Percentiles rank a stretch among this genome's conserved stretches.
phyloP scores from a whole-genome alignment of 1,140 invertebrate species.

The Whitmania pigra region DNA sequence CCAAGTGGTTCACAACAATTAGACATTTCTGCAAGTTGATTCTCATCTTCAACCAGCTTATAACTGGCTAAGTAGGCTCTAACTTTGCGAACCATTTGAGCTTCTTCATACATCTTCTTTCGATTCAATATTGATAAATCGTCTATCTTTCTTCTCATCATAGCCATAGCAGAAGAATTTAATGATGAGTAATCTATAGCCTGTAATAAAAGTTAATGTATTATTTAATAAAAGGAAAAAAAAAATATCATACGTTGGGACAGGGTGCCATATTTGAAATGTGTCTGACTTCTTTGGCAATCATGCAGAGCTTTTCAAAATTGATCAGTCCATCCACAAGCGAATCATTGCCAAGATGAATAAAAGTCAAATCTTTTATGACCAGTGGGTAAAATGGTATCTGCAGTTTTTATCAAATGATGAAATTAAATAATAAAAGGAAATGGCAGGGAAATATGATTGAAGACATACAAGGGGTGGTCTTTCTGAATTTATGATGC shows the following conservation, averaged over 20 bases:
- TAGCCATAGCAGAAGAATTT: slow-evolving; percentile 13
- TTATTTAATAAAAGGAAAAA: no score
- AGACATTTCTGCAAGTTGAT: slow-evolving; percentile 71
- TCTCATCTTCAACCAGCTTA: slow-evolving; percentile 80
- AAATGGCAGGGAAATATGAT: no score
- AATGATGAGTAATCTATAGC: background rate
- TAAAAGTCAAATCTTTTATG: slow-evolving; percentile 90
- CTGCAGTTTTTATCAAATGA: slow-evolving; percentile 37
- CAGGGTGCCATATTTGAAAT: slow-evolving; percentile 87
- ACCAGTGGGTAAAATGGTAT: slow-evolving; percentile 59
- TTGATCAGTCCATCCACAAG: slow-evolving; percentile 76
- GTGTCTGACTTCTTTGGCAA: slow-evolving; percentile 87
- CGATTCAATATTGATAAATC: slow-evolving; percentile 76
- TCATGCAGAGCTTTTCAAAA: slow-evolving; percentile 97
- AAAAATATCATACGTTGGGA: slow-evolving; percentile 42
- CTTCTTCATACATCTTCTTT: slow-evolving; percentile 96
- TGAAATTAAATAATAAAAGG: no score
- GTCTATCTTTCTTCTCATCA: slow-evolving; percentile 4
- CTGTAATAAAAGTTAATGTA: no score
- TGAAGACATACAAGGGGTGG: slow-evolving; percentile 52
- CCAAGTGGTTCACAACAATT: slow-evolving; percentile 68
- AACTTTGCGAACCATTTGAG: slow-evolving; percentile 88
- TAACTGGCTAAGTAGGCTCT: slow-evolving; percentile 87
- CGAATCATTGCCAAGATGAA: slow-evolving; percentile 91
- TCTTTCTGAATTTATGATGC: slow-evolving; percentile 75